Conservation (phyloP, 2,888 invertebrate genomes). For the Drosophila macrospina region DNA sequence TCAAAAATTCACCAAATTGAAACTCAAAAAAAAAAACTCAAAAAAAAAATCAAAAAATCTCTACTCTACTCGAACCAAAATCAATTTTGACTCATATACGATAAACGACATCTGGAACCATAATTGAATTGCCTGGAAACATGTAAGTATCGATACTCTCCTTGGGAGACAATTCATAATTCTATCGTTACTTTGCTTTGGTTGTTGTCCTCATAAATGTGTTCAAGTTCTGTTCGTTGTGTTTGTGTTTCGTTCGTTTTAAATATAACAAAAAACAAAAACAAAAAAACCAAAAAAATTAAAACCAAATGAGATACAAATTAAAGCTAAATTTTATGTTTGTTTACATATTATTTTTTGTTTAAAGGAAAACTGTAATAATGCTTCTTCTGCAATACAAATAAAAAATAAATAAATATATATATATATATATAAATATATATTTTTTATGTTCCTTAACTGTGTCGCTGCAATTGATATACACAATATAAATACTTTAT, state of each 20-base stretch:
- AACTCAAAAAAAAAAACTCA: constrained; percentile 40
- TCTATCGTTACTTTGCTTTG: constrained; percentile 77
- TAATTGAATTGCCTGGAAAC: constrained; percentile 40
- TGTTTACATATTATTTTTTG: too few species aligned
- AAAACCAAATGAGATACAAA: constrained; percentile 13
- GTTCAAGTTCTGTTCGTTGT: constrained; percentile 73
- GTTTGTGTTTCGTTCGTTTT: constrained; percentile 66
- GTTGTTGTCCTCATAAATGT: constrained; percentile 78
- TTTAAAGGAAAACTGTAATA: constrained; percentile 43
- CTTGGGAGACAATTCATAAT: constrained; percentile 59
- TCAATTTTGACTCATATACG: constrained; percentile 67
- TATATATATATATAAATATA: background rate
- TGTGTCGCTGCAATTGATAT: constrained; percentile 59
- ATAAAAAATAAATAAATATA: too few species aligned
- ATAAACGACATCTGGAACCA: constrained; percentile 51
- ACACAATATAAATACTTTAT: constrained; percentile 43
- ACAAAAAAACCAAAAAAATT: constrained; percentile 16
- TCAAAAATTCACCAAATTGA: constrained; percentile 67
- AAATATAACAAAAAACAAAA: constrained; percentile 20
- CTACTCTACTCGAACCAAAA: constrained; percentile 64
- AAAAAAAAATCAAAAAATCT: constrained; percentile 57
- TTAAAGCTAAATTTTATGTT: constrained; percentile 35
- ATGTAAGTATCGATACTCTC: constrained; percentile 69
- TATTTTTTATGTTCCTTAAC: constrained; percentile 38
- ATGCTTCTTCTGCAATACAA: constrained; percentile 40